These are phyloP conservation scores for Bombus sylvicola DNA, from an alignment of 1,140 invertebrate species.

Conservation along the genomic window DNA sequence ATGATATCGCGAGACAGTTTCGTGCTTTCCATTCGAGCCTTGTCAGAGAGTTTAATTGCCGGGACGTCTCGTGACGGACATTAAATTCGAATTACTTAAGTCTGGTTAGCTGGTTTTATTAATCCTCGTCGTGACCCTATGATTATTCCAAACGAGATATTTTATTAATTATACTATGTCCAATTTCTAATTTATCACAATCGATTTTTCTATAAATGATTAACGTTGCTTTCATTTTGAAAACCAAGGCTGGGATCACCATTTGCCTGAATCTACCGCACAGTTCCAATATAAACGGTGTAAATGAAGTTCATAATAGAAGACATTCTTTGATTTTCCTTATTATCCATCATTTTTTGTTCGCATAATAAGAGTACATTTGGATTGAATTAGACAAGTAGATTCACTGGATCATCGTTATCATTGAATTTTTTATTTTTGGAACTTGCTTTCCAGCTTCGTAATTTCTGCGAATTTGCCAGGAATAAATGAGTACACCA, in stretches of 20 bases:
- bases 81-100: constrained; percentile 14
- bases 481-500: too few species aligned
- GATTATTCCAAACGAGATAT: background rate
- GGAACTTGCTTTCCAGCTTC: too few species aligned
- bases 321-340: too few species aligned
- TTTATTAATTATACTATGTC: background rate
- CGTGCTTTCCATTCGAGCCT: background rate
- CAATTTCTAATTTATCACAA: background rate
- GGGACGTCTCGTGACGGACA: background rate
- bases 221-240: background rate
- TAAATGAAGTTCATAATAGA: too few species aligned
- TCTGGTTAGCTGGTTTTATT: constrained; percentile 9
- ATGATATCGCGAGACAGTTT: constrained; percentile 7
- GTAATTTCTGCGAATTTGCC: too few species aligned
- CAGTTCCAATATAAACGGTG: too few species aligned
- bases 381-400: too few species aligned
- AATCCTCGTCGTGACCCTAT: background rate
- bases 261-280: too few species aligned
- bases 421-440: too few species aligned
- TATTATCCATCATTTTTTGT: too few species aligned
- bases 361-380: too few species aligned
- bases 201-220: background rate
- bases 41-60: constrained; percentile 8
- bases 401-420: too few species aligned
- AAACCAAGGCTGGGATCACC: background rate